Evolutionary conservation across 2,888 invertebrate genomes (phyloP).

Genomic region (Augiades crinisus): DNA sequence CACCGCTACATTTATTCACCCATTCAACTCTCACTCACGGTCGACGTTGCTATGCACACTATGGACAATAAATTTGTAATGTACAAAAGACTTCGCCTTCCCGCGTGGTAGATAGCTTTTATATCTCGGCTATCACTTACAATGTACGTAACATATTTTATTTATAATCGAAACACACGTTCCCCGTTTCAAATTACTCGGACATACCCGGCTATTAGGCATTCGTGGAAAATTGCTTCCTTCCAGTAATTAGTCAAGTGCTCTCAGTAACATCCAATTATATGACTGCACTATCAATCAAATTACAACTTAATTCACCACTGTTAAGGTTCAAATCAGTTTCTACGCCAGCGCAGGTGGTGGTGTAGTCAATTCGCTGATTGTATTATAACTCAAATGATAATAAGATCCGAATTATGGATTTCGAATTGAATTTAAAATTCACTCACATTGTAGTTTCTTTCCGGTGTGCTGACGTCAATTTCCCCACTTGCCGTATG

Average conservation of each 20-base stretch:
- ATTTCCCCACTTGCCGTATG: constrained; percentile 31
- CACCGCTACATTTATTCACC: too few relatives aligned
- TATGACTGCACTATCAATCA: not conserved
- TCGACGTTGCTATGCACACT: too few relatives aligned
- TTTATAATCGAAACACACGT: constrained; percentile 29
- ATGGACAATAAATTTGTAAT: too few relatives aligned
- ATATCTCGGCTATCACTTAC: too few relatives aligned
- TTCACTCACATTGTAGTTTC: not conserved
- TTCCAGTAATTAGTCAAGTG: constrained; percentile 30
- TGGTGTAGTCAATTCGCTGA: constrained; percentile 15
- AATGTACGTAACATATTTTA: constrained; percentile 14
- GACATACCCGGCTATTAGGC: constrained; percentile 28
- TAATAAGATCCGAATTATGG: constrained; percentile 13
- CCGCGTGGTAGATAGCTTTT: too few relatives aligned
- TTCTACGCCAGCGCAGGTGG: constrained; percentile 8
- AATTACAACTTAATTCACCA: constrained; percentile 2
- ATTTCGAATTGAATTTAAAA: not conserved
- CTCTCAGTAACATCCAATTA: constrained; percentile 10
- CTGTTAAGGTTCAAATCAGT: not conserved
- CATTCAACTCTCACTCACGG: too few relatives aligned
- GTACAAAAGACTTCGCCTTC: too few relatives aligned
- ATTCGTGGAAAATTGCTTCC: constrained; percentile 34
- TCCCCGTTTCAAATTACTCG: constrained; percentile 16
- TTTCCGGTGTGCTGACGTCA: constrained; percentile 18
- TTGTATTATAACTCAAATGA: constrained; percentile 22